phyloP scores from a whole-genome alignment of 2,888 invertebrate genomes.

The Cancer borealis region DNA sequence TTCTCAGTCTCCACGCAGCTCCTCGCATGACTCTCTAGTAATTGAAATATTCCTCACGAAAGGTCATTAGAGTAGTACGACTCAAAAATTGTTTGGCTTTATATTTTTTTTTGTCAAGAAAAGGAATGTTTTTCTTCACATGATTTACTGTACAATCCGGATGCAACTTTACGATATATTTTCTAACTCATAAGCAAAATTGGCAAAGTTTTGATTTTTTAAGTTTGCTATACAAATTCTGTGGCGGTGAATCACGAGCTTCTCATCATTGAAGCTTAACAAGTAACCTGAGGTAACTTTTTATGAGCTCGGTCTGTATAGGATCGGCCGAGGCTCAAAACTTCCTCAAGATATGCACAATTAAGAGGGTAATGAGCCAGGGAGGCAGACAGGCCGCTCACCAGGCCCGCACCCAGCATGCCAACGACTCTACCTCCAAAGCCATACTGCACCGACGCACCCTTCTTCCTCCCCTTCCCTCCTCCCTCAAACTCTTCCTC shows the following conservation, averaged over 20 bases:
- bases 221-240: neutral
- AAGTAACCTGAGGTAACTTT: neutral
- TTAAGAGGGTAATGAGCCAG: slow-evolving; percentile 25
- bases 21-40: neutral
- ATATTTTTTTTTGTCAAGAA: neutral
- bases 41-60: neutral
- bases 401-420: neutral
- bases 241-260: neutral
- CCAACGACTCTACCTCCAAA: neutral
- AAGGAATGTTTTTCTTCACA: neutral
- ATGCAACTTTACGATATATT: neutral
- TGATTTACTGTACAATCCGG: neutral
- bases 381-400: neutral
- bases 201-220: neutral
- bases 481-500: neutral
- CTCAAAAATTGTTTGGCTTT: neutral
- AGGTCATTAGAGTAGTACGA: neutral
- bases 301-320: slow-evolving; percentile 2
- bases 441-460: neutral
- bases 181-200: neutral
- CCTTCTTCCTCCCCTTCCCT: too few species aligned
- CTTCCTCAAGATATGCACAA: slow-evolving; percentile 37
- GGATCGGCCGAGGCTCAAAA: slow-evolving; percentile 30
- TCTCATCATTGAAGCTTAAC: neutral
- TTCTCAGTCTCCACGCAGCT: neutral